phyloP scores from a whole-genome alignment of 2,888 invertebrate genomes.

The Spatulosminthurus flaviceps region DNA sequence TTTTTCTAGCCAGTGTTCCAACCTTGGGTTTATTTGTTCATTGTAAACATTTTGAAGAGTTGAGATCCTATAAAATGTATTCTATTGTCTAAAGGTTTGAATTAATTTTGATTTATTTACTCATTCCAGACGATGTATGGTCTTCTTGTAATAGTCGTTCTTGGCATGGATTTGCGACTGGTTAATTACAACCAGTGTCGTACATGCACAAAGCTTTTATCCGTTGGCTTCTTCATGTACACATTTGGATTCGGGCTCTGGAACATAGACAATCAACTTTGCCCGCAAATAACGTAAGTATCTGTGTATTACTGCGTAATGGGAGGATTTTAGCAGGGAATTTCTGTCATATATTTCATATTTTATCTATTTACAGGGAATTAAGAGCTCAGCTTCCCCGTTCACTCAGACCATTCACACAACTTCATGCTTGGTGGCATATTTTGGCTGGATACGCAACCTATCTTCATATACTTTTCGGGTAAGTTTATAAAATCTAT shows the following conservation, averaged over 20 bases:
- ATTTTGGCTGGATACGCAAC: constrained; percentile 67
- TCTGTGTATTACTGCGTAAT: not conserved
- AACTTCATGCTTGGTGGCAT: constrained; percentile 69
- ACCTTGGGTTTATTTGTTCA: no score
- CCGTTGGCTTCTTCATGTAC: constrained; percentile 64
- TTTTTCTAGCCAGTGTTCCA: no score
- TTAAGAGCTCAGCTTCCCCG: constrained; percentile 61
- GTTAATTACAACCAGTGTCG: constrained; percentile 62
- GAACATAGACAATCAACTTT: constrained; percentile 67
- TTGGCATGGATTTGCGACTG: constrained; percentile 61
- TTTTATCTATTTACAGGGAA: constrained; percentile 51
- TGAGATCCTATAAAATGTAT: no score
- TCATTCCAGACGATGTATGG: constrained; percentile 66
- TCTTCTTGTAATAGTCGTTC: constrained; percentile 64
- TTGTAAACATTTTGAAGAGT: no score
- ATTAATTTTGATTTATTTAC: not conserved
- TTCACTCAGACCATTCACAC: constrained; percentile 65
- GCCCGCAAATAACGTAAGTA: constrained; percentile 65
- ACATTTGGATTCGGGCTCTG: constrained; percentile 67
- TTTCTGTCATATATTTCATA: not conserved
- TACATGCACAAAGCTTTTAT: constrained; percentile 60
- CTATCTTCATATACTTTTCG: constrained; percentile 65
- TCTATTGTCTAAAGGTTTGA: no score
- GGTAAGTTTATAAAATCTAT: constrained; percentile 52
- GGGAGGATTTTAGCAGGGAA: not conserved